Base-by-base conservation (phyloP, 1,140 invertebrate species). In the Papilio aristodemus region DNA sequence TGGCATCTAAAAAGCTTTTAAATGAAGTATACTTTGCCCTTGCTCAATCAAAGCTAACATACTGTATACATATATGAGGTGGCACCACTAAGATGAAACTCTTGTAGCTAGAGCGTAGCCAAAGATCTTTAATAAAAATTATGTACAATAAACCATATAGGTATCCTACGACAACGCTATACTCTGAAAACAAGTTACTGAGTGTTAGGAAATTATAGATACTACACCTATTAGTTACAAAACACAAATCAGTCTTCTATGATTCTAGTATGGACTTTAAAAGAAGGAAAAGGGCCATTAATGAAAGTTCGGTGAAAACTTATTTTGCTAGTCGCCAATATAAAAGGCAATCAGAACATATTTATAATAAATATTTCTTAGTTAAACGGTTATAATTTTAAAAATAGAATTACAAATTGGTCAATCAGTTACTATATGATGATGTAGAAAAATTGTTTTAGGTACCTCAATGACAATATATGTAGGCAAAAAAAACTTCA, bases 1-100 rank as follows among this genome's bases (percentile, higher is more conserved):
- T n/a, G 46, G 19, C 14, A 14, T 13, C 5, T 74, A 50, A 50
- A 67, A 73, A 70, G 46, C 19, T 68, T 7, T 27, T 70, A 17
- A 73, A 46, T 13, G 17, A 58, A 7, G 38, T 71, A 25, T 71
- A 71, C 7, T 22, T 69, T 6, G 38, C 72, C 4, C 22, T 74
- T 13, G 67, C 11, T 2, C 67, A 74, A 50, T 71, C 69, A n/a
- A 25, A 71, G 0, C 19, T 71, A 32, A 14, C 17, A 0, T 74
- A 74, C 19, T 71, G 70, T 17, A 71, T 74, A 54, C n/a, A 37
- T 70, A 8, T 43, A 70, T 50, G 43, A 32, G 54, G 46, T 75
- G 25, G 63, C 62, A 7, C 59, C 43, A 71, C 41, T 37, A 22
- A 1, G 68, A 57, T 27, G 13, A 74, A 46, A 66, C 64, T 74